A percentile compares a stretch with the other conserved stretches of the same genome.
Conservation (phyloP, 2,888 invertebrate genomes). For the Aleiodes testaceus region DNA sequence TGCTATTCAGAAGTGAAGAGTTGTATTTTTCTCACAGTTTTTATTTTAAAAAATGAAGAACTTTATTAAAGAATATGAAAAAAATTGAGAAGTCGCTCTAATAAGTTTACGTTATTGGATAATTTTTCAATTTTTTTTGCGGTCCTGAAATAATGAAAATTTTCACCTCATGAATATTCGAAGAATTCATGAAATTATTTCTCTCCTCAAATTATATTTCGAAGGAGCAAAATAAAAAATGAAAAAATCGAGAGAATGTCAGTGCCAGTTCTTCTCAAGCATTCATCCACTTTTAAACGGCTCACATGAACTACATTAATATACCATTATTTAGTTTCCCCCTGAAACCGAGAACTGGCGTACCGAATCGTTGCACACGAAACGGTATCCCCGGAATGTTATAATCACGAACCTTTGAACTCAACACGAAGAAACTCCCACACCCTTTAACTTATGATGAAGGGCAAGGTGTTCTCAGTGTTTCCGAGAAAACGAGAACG, state of each 20-base stretch:
- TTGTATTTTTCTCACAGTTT: too few species aligned
- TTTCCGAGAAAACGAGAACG: constrained; percentile 1
- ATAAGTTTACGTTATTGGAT: too few species aligned
- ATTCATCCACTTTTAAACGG: constrained; percentile 15
- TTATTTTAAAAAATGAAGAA: too few species aligned
- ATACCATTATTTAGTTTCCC: constrained; percentile 7
- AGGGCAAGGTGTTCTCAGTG: constrained; percentile 27
- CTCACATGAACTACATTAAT: constrained; percentile 26
- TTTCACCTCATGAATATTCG: too few species aligned
- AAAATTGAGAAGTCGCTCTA: too few species aligned
- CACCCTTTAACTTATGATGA: constrained; percentile 54
- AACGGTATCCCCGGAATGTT: constrained; percentile 72
- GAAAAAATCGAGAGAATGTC: not conserved
- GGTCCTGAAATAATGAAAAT: too few species aligned
- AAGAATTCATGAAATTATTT: not conserved
- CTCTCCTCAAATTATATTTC: not conserved
- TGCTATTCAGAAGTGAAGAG: too few species aligned
- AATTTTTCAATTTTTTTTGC: too few species aligned
- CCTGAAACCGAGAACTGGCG: constrained; percentile 69
- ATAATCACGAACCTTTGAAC: constrained; percentile 72
- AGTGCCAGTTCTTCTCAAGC: constrained; percentile 11
- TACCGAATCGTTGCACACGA: constrained; percentile 73
- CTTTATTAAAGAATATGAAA: too few species aligned
- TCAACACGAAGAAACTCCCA: constrained; percentile 68
- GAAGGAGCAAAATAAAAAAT: too few species aligned